Base-by-base conservation (phyloP, 2,797 vertebrate genomes). In the Sebastes hopkinsi region DNA sequence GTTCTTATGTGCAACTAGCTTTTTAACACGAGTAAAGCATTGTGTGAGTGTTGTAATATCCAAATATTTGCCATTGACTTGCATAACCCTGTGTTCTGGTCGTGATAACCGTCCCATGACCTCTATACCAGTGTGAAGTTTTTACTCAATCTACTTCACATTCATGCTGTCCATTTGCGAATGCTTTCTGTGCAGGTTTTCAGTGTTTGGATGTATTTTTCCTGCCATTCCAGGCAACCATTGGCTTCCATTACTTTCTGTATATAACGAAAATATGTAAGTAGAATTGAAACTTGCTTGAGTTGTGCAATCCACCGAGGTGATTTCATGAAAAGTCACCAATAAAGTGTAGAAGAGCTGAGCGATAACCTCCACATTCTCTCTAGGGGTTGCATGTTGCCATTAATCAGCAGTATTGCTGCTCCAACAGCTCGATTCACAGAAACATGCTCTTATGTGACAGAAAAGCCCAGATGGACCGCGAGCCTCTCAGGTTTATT, bases 361-460 rank as follows among this genome's bases (percentile, higher is more conserved):
- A 20, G 55, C n/a, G 13, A 25, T 38, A 36, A 46, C n/a, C 8
- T 22, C 13, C 11, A 23, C 14, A 23, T 11, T 20, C 13, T 22
- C 25, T 55, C 32, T 23, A 14, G 8, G n/a, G 25, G 16, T 29
- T 11, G 5, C 54, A 52, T 69, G 38, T 46, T 46, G 14, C 22
- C 68, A 73, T 71, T 70, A 78, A 77, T 83, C 78, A 79, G 75
- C 59, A 50, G 69, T 62, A n/a, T 61, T 61, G 70, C 60, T 36
- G 65, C 64, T 61, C 71, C 61, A 32, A 67, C 23, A 56, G 3
- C 58, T 18, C 8, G 25, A 77, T 29, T 80, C 64, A 42, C 62
- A 50, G 77, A 56, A 68, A 73, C 72, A 10, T 27, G 46, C 58
- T 70, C 36, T 61, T 14, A 12, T 64, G 14, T 16, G 81, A 70